These are phyloP conservation scores for Cathartes aura DNA, from an alignment of 2,113 vertebrate species.

Conservation along the genomic window DNA sequence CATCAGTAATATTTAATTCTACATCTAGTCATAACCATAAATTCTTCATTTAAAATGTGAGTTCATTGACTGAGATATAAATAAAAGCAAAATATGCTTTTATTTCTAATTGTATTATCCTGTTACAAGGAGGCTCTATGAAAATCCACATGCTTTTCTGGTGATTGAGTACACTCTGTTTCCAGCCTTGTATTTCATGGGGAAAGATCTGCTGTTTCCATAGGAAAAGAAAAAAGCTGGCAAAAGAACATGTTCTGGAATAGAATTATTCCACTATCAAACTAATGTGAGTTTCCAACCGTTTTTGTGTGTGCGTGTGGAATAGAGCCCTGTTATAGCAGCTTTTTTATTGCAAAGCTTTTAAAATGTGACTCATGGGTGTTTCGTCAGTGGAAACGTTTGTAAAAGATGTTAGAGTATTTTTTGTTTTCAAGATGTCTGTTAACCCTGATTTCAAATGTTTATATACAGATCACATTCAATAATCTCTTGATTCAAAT, in stretches of 20 bases:
- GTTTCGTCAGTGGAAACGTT: conserved; percentile 12
- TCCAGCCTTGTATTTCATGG: background rate
- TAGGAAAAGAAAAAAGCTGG: background rate
- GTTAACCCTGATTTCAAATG: conserved; percentile 1
- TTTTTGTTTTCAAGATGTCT: conserved; percentile 21
- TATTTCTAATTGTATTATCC: conserved; percentile 25
- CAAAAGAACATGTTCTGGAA: conserved; percentile 6
- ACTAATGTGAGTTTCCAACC: conserved; percentile 10
- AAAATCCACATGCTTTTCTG: conserved; percentile 46
- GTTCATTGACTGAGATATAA: background rate
- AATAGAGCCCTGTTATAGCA: background rate
- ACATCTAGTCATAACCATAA: background rate
- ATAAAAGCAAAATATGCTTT: background rate
- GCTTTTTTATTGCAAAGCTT: conserved; percentile 57
- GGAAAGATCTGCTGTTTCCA: conserved; percentile 32
- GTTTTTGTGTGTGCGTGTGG: background rate
- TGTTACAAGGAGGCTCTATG: background rate
- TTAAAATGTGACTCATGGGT: conserved; percentile 8
- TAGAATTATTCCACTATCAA: conserved; percentile 48
- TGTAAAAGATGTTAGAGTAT: background rate
- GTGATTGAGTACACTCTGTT: background rate
- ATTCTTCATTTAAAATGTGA: background rate
- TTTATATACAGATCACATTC: background rate
- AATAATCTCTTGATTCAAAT: conserved; percentile 8
- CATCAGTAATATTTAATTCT: background rate